Evolutionary conservation across 1,140 invertebrate genomes (phyloP).

Genomic region (Drosophila tsacasi): DNA sequence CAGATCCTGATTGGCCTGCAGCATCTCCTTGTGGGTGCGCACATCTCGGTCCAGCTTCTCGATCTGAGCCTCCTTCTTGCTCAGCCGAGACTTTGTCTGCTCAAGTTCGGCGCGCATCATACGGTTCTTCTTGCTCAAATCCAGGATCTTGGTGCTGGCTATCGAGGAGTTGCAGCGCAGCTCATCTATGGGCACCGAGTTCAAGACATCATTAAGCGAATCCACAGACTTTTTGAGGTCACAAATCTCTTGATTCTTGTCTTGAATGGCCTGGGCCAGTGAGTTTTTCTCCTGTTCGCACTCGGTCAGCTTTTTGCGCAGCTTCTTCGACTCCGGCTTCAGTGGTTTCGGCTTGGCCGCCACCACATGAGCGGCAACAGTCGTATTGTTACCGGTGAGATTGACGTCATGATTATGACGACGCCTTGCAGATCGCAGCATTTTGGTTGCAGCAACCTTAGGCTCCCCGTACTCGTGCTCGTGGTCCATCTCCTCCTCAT

Average conservation of each 20-base stretch:
- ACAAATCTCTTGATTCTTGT: conserved; percentile 86
- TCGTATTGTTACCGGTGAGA: neutral
- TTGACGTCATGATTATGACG: conserved; percentile 21
- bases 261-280: conserved; percentile 61
- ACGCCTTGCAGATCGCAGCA: conserved; percentile 34
- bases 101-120: conserved; percentile 86
- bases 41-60: conserved; percentile 85
- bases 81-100: conserved; percentile 81
- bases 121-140: conserved; percentile 87
- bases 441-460: neutral
- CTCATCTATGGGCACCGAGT: conserved; percentile 86
- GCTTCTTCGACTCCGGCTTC: conserved; percentile 54
- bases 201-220: conserved; percentile 86
- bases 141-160: conserved; percentile 86
- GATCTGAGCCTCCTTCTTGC: conserved; percentile 79
- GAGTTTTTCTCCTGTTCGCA: conserved; percentile 63
- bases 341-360: conserved; percentile 35
- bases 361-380: conserved; percentile 40
- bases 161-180: conserved; percentile 86
- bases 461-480: neutral
- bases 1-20: conserved; percentile 32
- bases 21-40: conserved; percentile 67
- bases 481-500: neutral
- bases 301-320: conserved; percentile 67
- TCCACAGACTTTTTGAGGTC: conserved; percentile 86